These are phyloP conservation scores for Platycnemis pennipes DNA, from an alignment of 2,888 invertebrate species.

Conservation along the genomic window DNA sequence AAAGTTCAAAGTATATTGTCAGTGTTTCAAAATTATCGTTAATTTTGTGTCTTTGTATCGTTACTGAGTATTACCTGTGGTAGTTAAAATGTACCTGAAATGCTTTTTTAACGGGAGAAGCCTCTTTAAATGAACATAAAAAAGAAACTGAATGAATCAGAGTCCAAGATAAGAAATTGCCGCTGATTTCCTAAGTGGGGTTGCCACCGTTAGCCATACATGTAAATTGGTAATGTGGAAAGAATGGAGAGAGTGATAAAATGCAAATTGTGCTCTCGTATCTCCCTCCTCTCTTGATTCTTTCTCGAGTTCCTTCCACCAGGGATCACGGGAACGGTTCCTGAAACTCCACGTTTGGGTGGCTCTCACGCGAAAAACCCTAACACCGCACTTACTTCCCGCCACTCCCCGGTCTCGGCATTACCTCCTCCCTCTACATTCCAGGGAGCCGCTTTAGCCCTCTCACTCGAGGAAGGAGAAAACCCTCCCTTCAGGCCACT, in stretches of 20 bases:
- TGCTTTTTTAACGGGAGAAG: neutral
- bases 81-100: neutral
- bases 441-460: neutral
- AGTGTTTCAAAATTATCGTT: no score
- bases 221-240: slow-evolving; percentile 32
- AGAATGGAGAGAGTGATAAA: slow-evolving; percentile 46
- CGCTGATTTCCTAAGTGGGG: neutral
- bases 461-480: neutral
- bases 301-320: slow-evolving; percentile 19
- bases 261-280: neutral
- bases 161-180: neutral
- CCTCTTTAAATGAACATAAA: neutral
- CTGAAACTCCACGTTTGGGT: slow-evolving; percentile 10
- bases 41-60: no score
- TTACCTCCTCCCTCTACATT: neutral
- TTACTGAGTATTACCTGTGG: no score
- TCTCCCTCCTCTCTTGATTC: neutral
- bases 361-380: slow-evolving; percentile 16
- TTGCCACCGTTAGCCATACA: slow-evolving; percentile 22
- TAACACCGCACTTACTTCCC: neutral
- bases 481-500: slow-evolving; percentile 7
- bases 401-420: neutral
- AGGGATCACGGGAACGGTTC: neutral
- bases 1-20: no score
- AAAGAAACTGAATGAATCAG: slow-evolving; percentile 7